Conservation (phyloP, 2,888 invertebrate genomes). For the Callinectes sapidus region DNA sequence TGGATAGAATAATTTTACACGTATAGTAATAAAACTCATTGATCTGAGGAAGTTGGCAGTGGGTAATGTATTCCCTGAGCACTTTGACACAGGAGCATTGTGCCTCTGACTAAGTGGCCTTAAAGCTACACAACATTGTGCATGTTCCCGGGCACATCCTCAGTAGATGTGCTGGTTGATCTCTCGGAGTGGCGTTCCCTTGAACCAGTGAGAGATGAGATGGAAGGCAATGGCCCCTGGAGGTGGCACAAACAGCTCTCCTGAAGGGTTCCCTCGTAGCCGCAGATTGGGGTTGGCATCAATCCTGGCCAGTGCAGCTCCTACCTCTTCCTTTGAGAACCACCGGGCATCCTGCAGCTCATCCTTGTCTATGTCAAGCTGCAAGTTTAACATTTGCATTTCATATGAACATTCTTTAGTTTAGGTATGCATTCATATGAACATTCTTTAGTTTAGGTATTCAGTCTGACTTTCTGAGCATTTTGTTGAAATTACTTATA, state of each 20-base stretch:
- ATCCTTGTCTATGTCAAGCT: conserved; percentile 76
- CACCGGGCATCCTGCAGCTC: conserved; percentile 78
- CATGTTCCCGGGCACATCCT: background rate
- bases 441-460: background rate
- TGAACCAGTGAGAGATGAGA: conserved; percentile 77
- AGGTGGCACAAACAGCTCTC: conserved; percentile 77
- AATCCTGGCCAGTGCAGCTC: conserved; percentile 73
- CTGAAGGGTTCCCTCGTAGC: conserved; percentile 63
- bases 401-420: background rate
- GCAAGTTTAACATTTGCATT: conserved; percentile 60
- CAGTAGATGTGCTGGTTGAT: conserved; percentile 63
- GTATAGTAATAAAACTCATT: background rate
- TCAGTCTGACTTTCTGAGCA: background rate
- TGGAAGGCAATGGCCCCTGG: conserved; percentile 78
- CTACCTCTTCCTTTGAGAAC: conserved; percentile 77
- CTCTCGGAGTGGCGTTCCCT: conserved; percentile 61
- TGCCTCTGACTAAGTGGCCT: background rate
- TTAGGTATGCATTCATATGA: background rate
- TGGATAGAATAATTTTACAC: background rate
- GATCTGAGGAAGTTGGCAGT: background rate
- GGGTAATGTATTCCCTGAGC: background rate
- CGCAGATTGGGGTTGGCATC: conserved; percentile 56
- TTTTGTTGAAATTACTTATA: background rate
- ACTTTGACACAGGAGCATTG: conserved; percentile 8
- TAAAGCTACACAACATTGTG: background rate